Conservation (phyloP, 1,140 invertebrate genomes). For the fruit fly (Drosophila melanogaster) region DNA sequence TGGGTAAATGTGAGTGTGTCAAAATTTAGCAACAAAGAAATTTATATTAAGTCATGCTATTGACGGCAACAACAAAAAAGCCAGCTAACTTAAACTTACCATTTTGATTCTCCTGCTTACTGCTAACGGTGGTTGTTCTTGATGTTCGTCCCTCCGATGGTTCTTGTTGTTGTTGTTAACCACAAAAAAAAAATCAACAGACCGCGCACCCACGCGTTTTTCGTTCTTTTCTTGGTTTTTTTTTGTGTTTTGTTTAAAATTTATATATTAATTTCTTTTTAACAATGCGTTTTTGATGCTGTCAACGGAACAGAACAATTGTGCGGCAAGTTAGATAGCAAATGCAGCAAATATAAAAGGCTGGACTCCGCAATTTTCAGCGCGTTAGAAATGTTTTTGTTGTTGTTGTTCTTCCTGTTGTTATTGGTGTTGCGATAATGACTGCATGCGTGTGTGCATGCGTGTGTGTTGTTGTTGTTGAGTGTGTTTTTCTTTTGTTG, state of each 20-base stretch:
- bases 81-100: slow-evolving; percentile 17
- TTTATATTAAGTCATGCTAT: slow-evolving; percentile 46
- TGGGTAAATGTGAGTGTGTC: slow-evolving; percentile 3
- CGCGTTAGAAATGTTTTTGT: slow-evolving; percentile 11
- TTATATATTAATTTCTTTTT: not conserved
- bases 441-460: not conserved
- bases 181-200: slow-evolving; percentile 39
- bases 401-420: not conserved
- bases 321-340: slow-evolving; percentile 25
- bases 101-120: slow-evolving; percentile 35
- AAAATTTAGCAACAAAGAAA: slow-evolving; percentile 42
- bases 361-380: slow-evolving; percentile 21
- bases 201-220: slow-evolving; percentile 29
- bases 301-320: slow-evolving; percentile 8
- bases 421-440: slow-evolving; percentile 4
- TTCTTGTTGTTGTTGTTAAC: slow-evolving; percentile 9
- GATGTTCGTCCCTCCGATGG: slow-evolving; percentile 4
- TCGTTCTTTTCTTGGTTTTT: slow-evolving; percentile 25
- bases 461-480: not conserved
- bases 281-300: not conserved
- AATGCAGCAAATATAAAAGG: slow-evolving; percentile 27
- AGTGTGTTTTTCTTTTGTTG: slow-evolving; percentile 1
- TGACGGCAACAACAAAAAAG: slow-evolving; percentile 8
- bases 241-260: not conserved
- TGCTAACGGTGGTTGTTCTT: slow-evolving; percentile 18